phyloP scores from a whole-genome alignment of 2,888 invertebrate species.

The Eupithecia inturbata region DNA sequence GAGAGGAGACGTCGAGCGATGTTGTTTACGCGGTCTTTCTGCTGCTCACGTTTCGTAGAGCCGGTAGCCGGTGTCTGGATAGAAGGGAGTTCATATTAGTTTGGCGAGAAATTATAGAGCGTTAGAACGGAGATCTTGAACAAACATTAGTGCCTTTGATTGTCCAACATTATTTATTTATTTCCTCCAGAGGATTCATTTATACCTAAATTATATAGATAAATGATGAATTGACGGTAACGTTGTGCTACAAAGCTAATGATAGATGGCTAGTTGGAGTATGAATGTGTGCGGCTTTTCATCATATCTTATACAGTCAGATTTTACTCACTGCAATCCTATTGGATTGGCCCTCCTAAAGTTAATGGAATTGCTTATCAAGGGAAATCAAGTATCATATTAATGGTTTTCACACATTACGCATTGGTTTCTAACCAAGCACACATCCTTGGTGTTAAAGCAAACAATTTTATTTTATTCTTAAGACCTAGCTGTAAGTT shows the following conservation, averaged over 20 bases:
- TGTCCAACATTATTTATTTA: too few species aligned
- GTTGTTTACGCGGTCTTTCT: constrained; percentile 73
- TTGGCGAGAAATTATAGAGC: neutral
- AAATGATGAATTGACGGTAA: neutral
- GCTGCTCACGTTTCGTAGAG: constrained; percentile 43
- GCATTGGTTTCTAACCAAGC: neutral
- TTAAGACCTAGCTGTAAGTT: too few species aligned
- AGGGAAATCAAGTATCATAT: neutral
- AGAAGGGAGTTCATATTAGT: neutral
- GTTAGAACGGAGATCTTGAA: too few species aligned
- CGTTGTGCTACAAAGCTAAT: too few species aligned
- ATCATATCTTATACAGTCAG: too few species aligned
- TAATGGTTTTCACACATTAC: neutral
- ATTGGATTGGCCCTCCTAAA: neutral
- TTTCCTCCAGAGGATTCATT: neutral
- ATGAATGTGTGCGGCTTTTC: too few species aligned
- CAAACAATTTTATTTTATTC: too few species aligned
- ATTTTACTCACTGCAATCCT: too few species aligned
- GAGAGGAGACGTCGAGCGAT: constrained; percentile 71
- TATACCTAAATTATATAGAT: neutral
- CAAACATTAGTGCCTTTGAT: too few species aligned
- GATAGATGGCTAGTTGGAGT: too few species aligned
- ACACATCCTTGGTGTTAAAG: neutral
- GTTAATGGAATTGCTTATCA: too few species aligned
- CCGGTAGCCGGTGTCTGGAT: constrained; percentile 6